Base-by-base conservation (phyloP, 1,140 invertebrate species). In the Heliothis virescens region DNA sequence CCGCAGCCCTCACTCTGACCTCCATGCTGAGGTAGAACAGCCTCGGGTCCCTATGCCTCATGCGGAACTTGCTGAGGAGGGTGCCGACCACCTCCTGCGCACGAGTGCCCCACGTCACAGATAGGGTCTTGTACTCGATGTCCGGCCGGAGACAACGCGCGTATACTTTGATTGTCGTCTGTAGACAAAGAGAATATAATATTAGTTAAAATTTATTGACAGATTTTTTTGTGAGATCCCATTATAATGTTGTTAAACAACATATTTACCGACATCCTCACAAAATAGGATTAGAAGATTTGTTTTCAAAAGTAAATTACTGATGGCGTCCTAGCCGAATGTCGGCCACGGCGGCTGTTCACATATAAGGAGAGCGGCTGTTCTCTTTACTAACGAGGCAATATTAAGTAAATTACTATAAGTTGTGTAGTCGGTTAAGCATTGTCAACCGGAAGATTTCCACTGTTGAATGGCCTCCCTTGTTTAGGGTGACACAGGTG, bases 1-100 rank as follows among this genome's bases (percentile, higher is more conserved):
- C 98, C 1, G 97, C 97, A 74, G 97, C 96, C 26, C 97, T 95
- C 16, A 99, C 97, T 1, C 97, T 97, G 41, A 99, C 98, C 94
- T 99, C 98, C 98, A 99, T 98, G 80, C 98, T 98, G 15, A 99
- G 95, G 93, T 98, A 98, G 94, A 98, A 99, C n/a, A 99, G 96
- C 85, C 98, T 96, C 0, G 98, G 98, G 93, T 99, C 98, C 29
- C 98, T 96, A 91, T 98, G 98, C 84, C 98, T 96, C 97, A 98
- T 98, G 87, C 98, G 96, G 90, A 98, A 98, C 95, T 98, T 98
- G 88, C 97, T 96, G 72, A 99, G 95, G n/a, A 99, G 94, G 60
- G 97, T 97, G 69, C 96, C 94, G 2, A 99, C 97, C 53, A 99
- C 97, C 95, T 98, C 97, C 86, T 97, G 96, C 86, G 98, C 98